Conservation (phyloP, 2,888 invertebrate genomes). For the Dryobotodes eremita region DNA sequence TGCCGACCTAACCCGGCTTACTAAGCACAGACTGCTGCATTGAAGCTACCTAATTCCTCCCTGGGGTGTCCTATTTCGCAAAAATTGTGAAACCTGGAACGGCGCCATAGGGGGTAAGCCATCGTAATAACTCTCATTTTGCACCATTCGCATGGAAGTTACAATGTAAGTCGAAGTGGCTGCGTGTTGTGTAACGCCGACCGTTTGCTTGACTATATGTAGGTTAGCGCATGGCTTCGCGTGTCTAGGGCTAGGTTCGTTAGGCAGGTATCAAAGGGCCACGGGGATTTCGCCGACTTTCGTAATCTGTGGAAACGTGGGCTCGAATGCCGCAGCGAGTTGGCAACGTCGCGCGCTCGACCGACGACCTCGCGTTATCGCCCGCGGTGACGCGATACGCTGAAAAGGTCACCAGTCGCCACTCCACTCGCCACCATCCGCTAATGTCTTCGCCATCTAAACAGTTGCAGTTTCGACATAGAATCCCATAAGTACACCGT, state of each 20-base stretch:
- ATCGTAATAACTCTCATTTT: constrained; percentile 74
- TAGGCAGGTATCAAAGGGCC: constrained; percentile 80
- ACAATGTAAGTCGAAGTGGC: constrained; percentile 49
- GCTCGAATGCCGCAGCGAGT: constrained; percentile 81
- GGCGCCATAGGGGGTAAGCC: constrained; percentile 70
- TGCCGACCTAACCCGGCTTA: constrained; percentile 48
- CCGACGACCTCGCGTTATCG: constrained; percentile 89
- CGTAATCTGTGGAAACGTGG: constrained; percentile 83
- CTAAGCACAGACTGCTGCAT: constrained; percentile 59
- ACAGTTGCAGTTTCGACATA: constrained; percentile 85
- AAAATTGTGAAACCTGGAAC: constrained; percentile 74
- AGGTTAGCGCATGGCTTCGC: constrained; percentile 70
- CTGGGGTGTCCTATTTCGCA: constrained; percentile 71
- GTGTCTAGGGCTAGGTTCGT: constrained; percentile 75
- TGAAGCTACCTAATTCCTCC: constrained; percentile 70
- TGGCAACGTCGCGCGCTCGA: constrained; percentile 88
- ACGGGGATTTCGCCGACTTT: constrained; percentile 84
- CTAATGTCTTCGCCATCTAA: constrained; percentile 85
- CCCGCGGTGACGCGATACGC: constrained; percentile 85
- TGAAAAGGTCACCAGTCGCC: constrained; percentile 87
- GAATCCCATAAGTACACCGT: constrained; percentile 83
- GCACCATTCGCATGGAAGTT: constrained; percentile 66
- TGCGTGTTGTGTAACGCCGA: constrained; percentile 58
- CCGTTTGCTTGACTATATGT: constrained; percentile 63
- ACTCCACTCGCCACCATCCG: constrained; percentile 79